phyloP scores from a whole-genome alignment of 2,797 vertebrate genomes.

The Enteromius radiatus region DNA sequence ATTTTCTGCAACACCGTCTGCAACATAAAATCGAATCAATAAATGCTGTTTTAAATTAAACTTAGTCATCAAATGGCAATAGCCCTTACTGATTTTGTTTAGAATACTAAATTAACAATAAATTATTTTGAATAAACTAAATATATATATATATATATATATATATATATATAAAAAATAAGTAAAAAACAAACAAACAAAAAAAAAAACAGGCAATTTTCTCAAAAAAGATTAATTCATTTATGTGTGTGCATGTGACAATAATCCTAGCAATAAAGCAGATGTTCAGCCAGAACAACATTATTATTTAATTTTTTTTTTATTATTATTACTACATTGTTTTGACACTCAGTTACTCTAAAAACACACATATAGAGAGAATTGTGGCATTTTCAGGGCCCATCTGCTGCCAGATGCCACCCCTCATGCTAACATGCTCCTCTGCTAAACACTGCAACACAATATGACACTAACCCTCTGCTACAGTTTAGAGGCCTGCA shows the following conservation, averaged over 20 bases:
- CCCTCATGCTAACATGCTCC: constrained; percentile 36
- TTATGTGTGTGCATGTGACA: neutral
- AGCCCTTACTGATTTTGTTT: neutral
- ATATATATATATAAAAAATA: too few relatives aligned
- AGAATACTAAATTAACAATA: too few relatives aligned
- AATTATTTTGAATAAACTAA: too few relatives aligned
- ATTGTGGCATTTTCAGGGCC: constrained; percentile 32
- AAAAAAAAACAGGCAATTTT: neutral
- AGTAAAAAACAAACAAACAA: neutral
- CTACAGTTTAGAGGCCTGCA: constrained; percentile 60
- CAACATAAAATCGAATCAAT: neutral
- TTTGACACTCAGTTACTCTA: neutral
- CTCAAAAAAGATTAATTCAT: neutral
- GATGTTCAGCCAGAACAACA: neutral
- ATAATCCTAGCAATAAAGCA: neutral
- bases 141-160: too few relatives aligned
- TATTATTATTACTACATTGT: neutral
- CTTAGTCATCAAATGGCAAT: neutral
- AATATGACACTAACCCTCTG: constrained; percentile 62
- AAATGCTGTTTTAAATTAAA: neutral
- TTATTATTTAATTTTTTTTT: neutral
- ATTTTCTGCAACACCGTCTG: neutral
- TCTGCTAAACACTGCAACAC: constrained; percentile 47
- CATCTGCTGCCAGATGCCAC: constrained; percentile 52
- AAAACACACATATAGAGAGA: neutral